phyloP scores from a whole-genome alignment of 2,888 invertebrate species.

The Tinea pellionella region DNA sequence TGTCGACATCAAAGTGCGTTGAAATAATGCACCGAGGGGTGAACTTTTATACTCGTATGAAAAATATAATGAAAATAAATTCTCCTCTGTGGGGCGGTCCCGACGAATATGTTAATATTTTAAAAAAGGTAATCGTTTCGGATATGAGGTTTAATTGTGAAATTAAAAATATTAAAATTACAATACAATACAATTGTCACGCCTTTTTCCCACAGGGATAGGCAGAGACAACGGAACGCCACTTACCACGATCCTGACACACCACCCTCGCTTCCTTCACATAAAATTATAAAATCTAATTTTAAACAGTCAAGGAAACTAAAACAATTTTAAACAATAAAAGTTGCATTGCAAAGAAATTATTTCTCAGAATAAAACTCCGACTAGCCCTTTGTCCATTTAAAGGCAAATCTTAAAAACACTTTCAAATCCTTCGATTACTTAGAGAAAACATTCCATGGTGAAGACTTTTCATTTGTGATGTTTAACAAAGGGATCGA shows the following conservation, averaged over 20 bases:
- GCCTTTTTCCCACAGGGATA: no score
- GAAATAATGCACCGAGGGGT: background rate
- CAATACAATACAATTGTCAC: no score
- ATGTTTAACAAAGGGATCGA: constrained; percentile 66
- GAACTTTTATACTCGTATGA: constrained; percentile 1
- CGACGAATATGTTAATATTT: no score
- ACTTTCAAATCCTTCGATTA: constrained; percentile 60
- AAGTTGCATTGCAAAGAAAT: constrained; percentile 4
- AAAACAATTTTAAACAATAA: constrained; percentile 1
- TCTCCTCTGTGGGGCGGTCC: background rate
- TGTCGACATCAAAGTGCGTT: constrained; percentile 44
- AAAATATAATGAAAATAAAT: no score
- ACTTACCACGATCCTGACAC: no score
- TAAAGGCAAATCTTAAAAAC: constrained; percentile 46
- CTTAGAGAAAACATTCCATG: constrained; percentile 52
- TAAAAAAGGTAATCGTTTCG: no score
- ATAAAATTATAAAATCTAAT: no score
- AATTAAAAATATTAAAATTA: no score
- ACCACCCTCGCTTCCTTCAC: no score
- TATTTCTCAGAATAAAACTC: constrained; percentile 25
- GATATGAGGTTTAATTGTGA: no score
- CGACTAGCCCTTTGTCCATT: constrained; percentile 34
- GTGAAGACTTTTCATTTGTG: constrained; percentile 61
- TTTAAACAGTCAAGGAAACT: background rate
- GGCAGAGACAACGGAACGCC: no score